Evolutionary conservation across 2,797 vertebrate genomes (phyloP), one percentile per base, ranked within the genome.

Genomic region (Adelosebastes latens): DNA sequence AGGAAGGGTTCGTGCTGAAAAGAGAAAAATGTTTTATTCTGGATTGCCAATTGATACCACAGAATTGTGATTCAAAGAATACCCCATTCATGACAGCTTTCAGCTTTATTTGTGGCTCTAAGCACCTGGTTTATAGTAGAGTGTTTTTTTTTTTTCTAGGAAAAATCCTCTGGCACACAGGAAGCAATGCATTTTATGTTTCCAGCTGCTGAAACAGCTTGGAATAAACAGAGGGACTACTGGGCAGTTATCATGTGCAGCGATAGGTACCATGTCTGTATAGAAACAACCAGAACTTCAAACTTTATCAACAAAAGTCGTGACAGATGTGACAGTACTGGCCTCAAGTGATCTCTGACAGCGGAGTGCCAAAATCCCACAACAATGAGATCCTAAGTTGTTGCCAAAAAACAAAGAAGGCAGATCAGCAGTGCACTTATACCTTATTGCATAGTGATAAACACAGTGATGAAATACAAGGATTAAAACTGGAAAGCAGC

Each of bases 121-220:
- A 83, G 46, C 69, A 69, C 42, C 72, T 56, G 42, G 27, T 82
- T 83, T 74, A 74, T 73, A 61, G 63, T 34, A 36, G 6, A 6
- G 3, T 16, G 16, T 49, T 22, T 16, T 31, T 61, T 4, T 55
- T 29, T 31, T 80, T 32, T 53, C 16, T 6, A 3, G 10, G 2
- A 63, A 75, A 86, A 82, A 70, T 69, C 65, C 49, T 67, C 34
- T 13, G 58, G 46, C 67, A 79, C 52, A 71, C 65, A 39, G 69
- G 72, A 79, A 73, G 24, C 69, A 55, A 84, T 82, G 73, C 76
- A 42, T 84, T 88, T 87, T 81, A 87, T 84, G 72, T 81, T 84
- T 91, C 77, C 87, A 92, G 86, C 79, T 91, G 89, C 87, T 83
- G 39, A 76, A 77, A 81, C 89, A 93, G 92, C 85, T 87, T 91